These are phyloP conservation scores for Boloria selene DNA, from an alignment of 2,888 invertebrate genomes.

Conservation along the genomic window DNA sequence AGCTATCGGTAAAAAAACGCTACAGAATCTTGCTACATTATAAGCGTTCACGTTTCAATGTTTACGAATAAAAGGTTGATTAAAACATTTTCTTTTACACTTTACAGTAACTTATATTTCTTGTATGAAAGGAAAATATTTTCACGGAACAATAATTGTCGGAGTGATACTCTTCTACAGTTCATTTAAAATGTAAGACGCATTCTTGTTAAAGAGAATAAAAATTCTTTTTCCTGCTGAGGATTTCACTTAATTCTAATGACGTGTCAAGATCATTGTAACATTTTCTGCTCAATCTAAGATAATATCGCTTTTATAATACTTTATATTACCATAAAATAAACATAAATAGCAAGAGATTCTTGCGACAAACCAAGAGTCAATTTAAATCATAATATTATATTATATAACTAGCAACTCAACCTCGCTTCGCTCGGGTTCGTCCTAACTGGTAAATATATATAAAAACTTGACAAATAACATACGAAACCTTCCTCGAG, in stretches of 20 bases:
- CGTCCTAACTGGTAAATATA: no score
- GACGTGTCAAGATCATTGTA: conserved; percentile 14
- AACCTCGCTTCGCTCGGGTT: no score
- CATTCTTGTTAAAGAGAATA: conserved; percentile 16
- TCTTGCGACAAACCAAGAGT: no score
- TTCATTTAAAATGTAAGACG: conserved; percentile 27
- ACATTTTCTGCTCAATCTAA: not conserved
- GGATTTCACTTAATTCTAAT: conserved; percentile 7
- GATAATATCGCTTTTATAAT: not conserved
- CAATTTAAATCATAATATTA: no score
- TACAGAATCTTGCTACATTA: not conserved
- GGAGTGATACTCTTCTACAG: conserved; percentile 17
- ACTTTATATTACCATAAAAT: no score
- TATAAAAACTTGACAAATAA: no score
- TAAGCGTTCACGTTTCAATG: not conserved
- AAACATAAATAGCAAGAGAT: no score
- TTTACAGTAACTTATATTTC: conserved; percentile 4
- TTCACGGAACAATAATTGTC: conserved; percentile 19
- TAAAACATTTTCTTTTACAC: conserved; percentile 3
- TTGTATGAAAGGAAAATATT: conserved; percentile 20
- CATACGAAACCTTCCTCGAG: no score
- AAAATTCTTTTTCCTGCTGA: conserved; percentile 7
- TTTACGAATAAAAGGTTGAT: not conserved
- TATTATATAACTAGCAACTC: no score
- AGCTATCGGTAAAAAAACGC: not conserved